Base-by-base conservation (phyloP, 2,888 invertebrate species). In the Plemyria rubiginata region DNA sequence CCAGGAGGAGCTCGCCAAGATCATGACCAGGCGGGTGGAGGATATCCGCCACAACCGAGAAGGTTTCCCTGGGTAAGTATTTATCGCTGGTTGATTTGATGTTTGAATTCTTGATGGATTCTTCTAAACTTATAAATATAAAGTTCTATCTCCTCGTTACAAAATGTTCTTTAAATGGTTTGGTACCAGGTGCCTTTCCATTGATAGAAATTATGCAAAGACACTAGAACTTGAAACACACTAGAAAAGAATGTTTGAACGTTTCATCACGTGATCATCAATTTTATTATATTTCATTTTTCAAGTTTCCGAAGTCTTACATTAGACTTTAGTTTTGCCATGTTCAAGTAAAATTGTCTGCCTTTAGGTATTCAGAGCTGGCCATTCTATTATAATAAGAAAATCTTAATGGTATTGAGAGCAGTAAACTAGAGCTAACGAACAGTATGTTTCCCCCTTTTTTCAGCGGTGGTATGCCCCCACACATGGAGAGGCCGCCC, bases 1-100 rank as follows among this genome's bases (percentile, higher is more conserved):
- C 84, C 98, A 99, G 80, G 98, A 98, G 82, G 98, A 99, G 84
- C 93, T 99, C 68, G 96, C 97, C 62, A 99, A 99, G 84, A 94
- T 99, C 59, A 98, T 98, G 95, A 97, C 96, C 52, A 92, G 96
- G 76, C 89, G 96, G 70, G 94, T 95, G 58, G 96, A 96, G 53
- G 96, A 96, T 71, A 93, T 96, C 75, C 94, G 97, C 60, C 96
- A 95, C 70, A 96, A 95, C 41, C 94, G 96, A 48, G 97, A 97
- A 63, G 95, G 96, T 32, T 96, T 96, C 77, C 96, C 96, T 84
- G 95, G 96, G 97, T 97, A 93, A 93, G 94, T 86, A 57, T 64
- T 48, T 59, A 70, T 11, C 29, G 29, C 40, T 29, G 29, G 2
- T 38, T 29, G 28, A 36, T 16, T 38, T 8, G 15, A 16, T 51